Evolutionary conservation across 2,888 invertebrate genomes (phyloP).

Genomic region (Operophtera brumata): DNA sequence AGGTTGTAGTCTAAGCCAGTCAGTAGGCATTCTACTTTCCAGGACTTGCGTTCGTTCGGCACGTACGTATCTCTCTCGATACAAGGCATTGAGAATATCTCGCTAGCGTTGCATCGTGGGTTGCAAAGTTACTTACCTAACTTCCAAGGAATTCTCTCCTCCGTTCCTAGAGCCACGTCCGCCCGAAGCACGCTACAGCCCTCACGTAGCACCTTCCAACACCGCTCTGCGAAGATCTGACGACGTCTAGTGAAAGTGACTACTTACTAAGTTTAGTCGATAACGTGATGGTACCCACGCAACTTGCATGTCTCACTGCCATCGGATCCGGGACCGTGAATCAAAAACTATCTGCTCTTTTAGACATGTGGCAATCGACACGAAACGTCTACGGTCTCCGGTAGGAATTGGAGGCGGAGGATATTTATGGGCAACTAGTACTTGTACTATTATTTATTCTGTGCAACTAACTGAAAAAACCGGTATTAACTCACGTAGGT

Average conservation of each 20-base stretch:
- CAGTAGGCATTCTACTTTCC: too few relatives aligned
- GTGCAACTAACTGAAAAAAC: too few relatives aligned
- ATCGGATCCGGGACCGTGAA: slow-evolving; percentile 15
- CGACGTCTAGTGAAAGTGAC: neutral
- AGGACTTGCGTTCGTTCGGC: too few relatives aligned
- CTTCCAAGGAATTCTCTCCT: neutral
- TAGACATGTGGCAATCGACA: slow-evolving; percentile 7
- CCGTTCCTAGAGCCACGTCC: neutral
- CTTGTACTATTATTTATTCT: too few relatives aligned
- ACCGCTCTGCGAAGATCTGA: neutral
- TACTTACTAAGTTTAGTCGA: slow-evolving; percentile 28
- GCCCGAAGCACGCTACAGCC: slow-evolving; percentile 2
- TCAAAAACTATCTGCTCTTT: slow-evolving; percentile 15
- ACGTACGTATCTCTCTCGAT: too few relatives aligned
- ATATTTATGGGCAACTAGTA: too few relatives aligned
- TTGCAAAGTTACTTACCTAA: too few relatives aligned
- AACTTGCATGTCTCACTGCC: slow-evolving; percentile 23
- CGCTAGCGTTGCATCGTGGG: too few relatives aligned
- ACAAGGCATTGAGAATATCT: too few relatives aligned
- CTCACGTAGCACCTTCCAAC: slow-evolving; percentile 3
- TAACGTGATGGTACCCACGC: slow-evolving; percentile 26
- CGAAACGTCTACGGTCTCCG: neutral
- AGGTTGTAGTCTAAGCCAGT: too few relatives aligned
- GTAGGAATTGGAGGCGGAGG: neutral
- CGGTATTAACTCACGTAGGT: too few relatives aligned